Base-by-base conservation (phyloP, 37 sponge, comb jelly and placozoan genomes). In the Bolinopsis microptera region DNA sequence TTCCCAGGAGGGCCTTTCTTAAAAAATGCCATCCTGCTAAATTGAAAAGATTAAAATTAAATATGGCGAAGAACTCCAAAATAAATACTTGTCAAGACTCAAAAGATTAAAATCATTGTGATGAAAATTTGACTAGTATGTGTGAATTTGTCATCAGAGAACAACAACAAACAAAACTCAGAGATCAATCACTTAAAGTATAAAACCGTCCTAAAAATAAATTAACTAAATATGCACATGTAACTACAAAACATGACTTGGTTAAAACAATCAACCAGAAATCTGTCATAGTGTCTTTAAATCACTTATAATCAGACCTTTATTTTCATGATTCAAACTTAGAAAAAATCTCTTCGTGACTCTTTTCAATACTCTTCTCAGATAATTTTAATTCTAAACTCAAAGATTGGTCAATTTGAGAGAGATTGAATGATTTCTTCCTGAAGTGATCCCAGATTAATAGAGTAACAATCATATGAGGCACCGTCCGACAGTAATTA, bases 1-100 rank as follows among this genome's bases (percentile, higher is more conserved):
- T 80, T 13, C 3, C 82, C 82, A 35, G 82, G 82, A 23, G 82
- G 82, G 2, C 82, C 82, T 22, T 80, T 80, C 82, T 80, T 80
- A 36, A 36, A 80, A 80, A 30, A 80, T 2, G 82, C 82, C 82
- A 80, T 80, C 3, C 68, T 18, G 68, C 18, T 61, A 61, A 9
- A 21, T 21, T 61, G 68, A 9, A 61, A 18, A 61, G 18, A 18
- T 61, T n/a, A n/a, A n/a, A n/a, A n/a, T n/a, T n/a, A n/a, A n/a
- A n/a, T n/a, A n/a, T n/a, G n/a, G n/a, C n/a, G n/a, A n/a, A n/a
- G n/a, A n/a, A n/a, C n/a, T n/a, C n/a, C n/a, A n/a, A n/a, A n/a
- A n/a, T n/a, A n/a, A n/a, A n/a, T n/a, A n/a, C n/a, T n/a, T n/a
- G n/a, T n/a, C n/a, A n/a, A n/a, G n/a, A n/a, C n/a, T n/a, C n/a